Conservation (phyloP, 2,888 invertebrate species). For the Odontothrips loti region DNA sequence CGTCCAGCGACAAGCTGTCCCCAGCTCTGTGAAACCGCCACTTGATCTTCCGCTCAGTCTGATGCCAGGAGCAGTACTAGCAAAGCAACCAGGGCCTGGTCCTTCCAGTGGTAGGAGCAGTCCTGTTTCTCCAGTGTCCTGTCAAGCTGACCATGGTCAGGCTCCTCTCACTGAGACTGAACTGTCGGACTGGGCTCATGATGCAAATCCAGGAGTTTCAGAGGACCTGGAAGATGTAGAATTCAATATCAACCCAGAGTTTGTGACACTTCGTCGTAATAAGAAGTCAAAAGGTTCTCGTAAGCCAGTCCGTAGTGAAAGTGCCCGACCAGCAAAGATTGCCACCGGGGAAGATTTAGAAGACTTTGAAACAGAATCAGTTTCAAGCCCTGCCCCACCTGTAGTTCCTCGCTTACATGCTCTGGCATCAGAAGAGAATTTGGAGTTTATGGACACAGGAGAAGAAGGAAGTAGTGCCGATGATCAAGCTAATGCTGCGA, state of each 20-base stretch:
- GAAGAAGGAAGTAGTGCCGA: slow-evolving; percentile 57
- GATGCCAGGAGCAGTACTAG: neutral
- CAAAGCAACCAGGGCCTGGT: slow-evolving; percentile 40
- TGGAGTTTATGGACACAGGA: slow-evolving; percentile 83
- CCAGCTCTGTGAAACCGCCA: slow-evolving; percentile 33
- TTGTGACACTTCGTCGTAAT: slow-evolving; percentile 44
- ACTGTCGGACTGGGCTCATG: slow-evolving; percentile 84
- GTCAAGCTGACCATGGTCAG: slow-evolving; percentile 56
- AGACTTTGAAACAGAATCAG: neutral
- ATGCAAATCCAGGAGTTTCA: slow-evolving; percentile 62
- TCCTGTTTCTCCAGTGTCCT: slow-evolving; percentile 52
- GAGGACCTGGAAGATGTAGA: slow-evolving; percentile 69
- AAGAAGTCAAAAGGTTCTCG: slow-evolving; percentile 42
- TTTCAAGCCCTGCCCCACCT: neutral
- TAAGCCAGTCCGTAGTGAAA: slow-evolving; percentile 35
- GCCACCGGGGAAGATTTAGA: slow-evolving; percentile 13
- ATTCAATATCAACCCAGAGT: slow-evolving; percentile 54
- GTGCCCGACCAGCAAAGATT: neutral
- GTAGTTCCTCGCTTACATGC: slow-evolving; percentile 34
- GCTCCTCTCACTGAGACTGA: slow-evolving; percentile 79
- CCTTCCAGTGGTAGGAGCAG: slow-evolving; percentile 49
- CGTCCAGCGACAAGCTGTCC: slow-evolving; percentile 36
- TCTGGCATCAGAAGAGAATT: slow-evolving; percentile 63
- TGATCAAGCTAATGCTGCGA: slow-evolving; percentile 54
- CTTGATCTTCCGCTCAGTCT: neutral